Evolutionary conservation across 2,113 vertebrate genomes (phyloP).

Genomic region (Baryphthengus martii): DNA sequence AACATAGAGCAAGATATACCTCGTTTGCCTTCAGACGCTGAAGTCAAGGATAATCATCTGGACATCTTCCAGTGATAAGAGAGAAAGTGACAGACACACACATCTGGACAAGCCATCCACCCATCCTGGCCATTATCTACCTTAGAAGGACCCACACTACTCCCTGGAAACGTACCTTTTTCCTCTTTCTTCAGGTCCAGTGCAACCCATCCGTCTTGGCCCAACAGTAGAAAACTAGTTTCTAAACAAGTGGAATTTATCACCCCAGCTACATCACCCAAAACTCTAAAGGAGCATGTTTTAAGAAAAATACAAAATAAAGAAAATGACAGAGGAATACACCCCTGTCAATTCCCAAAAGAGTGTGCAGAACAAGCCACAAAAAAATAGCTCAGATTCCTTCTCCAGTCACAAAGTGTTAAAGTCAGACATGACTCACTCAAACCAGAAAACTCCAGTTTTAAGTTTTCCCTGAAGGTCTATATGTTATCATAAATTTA

Average conservation of each 20-base stretch:
- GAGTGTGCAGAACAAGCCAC: accelerated
- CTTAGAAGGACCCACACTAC: not conserved
- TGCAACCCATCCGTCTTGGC: not conserved
- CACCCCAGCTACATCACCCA: not conserved
- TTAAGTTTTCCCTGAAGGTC: not conserved
- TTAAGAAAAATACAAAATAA: not conserved
- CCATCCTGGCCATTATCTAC: not conserved
- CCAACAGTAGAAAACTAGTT: not conserved
- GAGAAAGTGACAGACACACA: not conserved
- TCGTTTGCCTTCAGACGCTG: not conserved
- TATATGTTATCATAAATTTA: not conserved
- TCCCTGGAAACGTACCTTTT: not conserved
- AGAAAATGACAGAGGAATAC: not conserved
- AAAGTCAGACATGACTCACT: not conserved
- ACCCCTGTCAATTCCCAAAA: not conserved
- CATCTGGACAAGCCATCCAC: not conserved
- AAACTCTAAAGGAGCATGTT: not conserved
- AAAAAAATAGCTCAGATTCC: not conserved
- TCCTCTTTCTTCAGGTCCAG: not conserved
- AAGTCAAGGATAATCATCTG: not conserved
- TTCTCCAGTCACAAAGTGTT: not conserved
- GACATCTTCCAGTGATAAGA: not conserved
- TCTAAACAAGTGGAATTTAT: not conserved
- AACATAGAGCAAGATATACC: not conserved
- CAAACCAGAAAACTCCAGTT: not conserved